Base-by-base conservation (phyloP, 2,113 vertebrate species). In the Lota lota region DNA sequence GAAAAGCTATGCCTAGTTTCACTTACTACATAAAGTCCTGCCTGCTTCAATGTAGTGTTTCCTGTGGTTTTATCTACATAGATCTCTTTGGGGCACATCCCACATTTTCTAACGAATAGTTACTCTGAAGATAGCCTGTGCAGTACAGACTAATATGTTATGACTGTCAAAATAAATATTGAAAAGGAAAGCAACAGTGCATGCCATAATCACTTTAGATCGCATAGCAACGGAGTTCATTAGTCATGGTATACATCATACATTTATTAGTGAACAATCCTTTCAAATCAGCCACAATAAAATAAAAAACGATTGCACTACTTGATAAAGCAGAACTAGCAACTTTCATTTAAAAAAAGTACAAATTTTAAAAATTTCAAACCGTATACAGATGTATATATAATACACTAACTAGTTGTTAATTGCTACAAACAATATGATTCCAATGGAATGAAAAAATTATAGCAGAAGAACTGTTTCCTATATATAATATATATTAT, bases 261-360 rank as follows among this genome's bases (percentile, higher is more conserved):
- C 96, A 97, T 99, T 99, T 99, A 99, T 99, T 99, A 98, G 97
- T 98, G 97, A 99, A 97, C 96, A 98, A 97, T 96, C 96, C 96
- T 98, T 94, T 98, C 95, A 95, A 98, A 96, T 98, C 96, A 98
- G 97, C 97, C 95, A 98, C 97, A 95, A 98, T 94, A 96, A 97
- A 97, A 94, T 95, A 97, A 96, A 98, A 98, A 94, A 98, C 97
- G 96, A 99, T 98, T 98, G 97, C 97, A 99, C 97, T 97, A 99
- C 96, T 95, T 95, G 94, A 94, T 98, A 96, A 99, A 99, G 97
- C 97, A 97, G 94, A 98, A 98, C 97, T 99, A 98, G 96, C 97
- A 98, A 98, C 94, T 99, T 98, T 98, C 95, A 96, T 97, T 97
- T 99, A 98, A 98, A 98, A 99, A 99, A 98, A 98, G 97, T 99